Evolutionary conservation across 2,888 invertebrate genomes (phyloP).

Genomic region (Agyllia agylla): DNA sequence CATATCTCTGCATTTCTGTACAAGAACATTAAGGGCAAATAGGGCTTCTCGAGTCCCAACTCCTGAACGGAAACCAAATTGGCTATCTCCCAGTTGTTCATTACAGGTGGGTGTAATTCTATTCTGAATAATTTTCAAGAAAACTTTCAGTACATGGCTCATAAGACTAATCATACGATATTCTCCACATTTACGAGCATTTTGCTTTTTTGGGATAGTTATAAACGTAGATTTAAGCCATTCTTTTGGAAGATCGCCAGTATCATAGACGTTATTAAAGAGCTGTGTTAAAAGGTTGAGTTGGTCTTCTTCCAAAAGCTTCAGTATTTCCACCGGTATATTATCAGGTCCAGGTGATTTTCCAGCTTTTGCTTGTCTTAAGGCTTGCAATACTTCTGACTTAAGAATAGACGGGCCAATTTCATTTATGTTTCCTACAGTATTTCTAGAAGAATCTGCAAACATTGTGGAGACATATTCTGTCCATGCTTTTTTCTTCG

Average conservation of each 20-base stretch:
- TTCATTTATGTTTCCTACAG: background rate
- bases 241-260: background rate
- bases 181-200: background rate
- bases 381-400: background rate
- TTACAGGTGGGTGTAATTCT: background rate
- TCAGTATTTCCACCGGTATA: background rate
- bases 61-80: background rate
- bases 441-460: background rate
- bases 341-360: background rate
- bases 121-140: background rate
- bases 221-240: background rate
- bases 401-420: background rate
- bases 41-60: background rate
- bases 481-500: background rate
- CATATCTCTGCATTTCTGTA: background rate
- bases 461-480: background rate
- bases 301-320: background rate
- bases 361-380: background rate
- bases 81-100: background rate
- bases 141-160: background rate
- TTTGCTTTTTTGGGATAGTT: background rate
- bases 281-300: background rate
- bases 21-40: background rate
- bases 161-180: background rate
- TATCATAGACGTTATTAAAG: background rate